Conservation (phyloP, 2,113 vertebrate genomes). For the Lepisosteus osseus region DNA sequence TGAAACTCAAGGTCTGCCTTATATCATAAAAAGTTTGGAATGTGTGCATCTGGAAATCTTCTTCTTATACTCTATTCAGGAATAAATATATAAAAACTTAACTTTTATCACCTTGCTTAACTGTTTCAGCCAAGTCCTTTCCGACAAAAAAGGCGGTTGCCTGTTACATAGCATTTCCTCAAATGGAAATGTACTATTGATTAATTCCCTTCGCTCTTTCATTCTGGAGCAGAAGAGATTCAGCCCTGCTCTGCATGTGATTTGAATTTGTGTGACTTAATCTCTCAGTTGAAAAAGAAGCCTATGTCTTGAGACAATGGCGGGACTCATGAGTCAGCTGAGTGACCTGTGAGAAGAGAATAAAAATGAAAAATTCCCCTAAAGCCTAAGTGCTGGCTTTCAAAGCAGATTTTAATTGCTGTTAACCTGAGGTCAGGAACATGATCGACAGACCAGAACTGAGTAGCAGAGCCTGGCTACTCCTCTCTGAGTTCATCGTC, state of each 20-base stretch:
- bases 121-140: no score
- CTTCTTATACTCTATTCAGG: no score
- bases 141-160: no score
- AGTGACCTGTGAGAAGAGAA: slow-evolving; percentile 16
- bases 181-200: no score
- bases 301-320: neutral
- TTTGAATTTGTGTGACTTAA: neutral
- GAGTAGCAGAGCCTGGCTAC: slow-evolving; percentile 31
- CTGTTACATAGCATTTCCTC: no score
- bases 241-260: neutral
- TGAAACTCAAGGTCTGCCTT: no score
- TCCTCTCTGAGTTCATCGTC: slow-evolving; percentile 22
- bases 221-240: no score
- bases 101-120: no score
- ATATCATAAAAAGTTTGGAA: no score
- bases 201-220: no score
- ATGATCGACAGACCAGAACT: slow-evolving; percentile 34
- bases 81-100: no score
- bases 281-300: neutral
- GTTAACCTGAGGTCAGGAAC: slow-evolving; percentile 35
- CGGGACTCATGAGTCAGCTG: neutral
- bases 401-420: slow-evolving; percentile 33
- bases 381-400: slow-evolving; percentile 40
- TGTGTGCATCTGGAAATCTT: no score
- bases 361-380: slow-evolving; percentile 22